Conservation (phyloP, 1,140 invertebrate species). For the Bombus soroeensis region DNA sequence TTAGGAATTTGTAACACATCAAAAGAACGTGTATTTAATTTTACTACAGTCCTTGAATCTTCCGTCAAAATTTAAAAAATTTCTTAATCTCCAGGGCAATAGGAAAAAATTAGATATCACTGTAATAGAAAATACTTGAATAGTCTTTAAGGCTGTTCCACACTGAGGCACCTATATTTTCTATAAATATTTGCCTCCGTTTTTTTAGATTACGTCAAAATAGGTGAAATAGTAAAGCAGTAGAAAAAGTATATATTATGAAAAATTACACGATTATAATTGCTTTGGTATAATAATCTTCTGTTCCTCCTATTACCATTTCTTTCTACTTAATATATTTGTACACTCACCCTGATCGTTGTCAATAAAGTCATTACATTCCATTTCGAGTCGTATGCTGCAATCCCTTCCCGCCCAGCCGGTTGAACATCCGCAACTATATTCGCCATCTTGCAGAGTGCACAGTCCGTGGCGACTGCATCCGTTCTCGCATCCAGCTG, state of each 20-base stretch:
- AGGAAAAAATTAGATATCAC: no score
- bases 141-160: no score
- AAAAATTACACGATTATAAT: not conserved
- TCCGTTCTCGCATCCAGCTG: slow-evolving; percentile 97
- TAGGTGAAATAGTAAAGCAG: no score
- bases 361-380: slow-evolving; percentile 96
- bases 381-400: slow-evolving; percentile 94
- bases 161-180: no score
- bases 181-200: no score
- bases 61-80: no score
- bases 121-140: no score
- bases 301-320: not conserved
- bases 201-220: no score
- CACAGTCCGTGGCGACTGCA: slow-evolving; percentile 96
- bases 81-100: no score
- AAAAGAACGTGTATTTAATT: no score
- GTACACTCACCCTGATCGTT: slow-evolving; percentile 94
- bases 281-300: not conserved
- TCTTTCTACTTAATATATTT: not conserved
- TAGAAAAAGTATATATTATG: not conserved
- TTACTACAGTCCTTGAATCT: no score
- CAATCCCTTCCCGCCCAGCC: slow-evolving; percentile 97
- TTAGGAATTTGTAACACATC: no score
- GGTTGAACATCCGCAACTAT: slow-evolving; percentile 94
- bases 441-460: slow-evolving; percentile 91